A percentile compares a stretch with the other conserved stretches of the same genome.
Conservation (phyloP, 2,797 vertebrate species). For the Ficedula albicollis region DNA sequence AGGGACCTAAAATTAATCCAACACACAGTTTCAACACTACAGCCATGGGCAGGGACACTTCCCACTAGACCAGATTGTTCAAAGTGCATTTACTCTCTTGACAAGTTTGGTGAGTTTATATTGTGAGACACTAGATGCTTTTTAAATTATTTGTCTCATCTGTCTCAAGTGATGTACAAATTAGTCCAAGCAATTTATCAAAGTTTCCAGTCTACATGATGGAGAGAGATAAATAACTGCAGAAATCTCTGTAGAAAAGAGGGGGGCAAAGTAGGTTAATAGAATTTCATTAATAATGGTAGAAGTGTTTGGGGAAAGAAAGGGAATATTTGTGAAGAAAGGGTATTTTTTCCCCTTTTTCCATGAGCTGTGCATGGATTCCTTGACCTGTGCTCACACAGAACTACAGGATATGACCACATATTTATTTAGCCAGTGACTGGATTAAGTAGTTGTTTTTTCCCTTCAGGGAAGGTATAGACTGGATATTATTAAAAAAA, state of each 20-base stretch:
- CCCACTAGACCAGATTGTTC: not conserved
- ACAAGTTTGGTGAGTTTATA: not conserved
- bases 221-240: not conserved
- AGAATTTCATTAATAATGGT: not conserved
- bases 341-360: not conserved
- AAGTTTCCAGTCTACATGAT: not conserved
- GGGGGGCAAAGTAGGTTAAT: not conserved
- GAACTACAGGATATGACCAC: not conserved
- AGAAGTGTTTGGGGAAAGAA: not conserved
- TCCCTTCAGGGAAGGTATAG: not conserved
- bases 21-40: not conserved
- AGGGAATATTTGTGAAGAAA: not conserved
- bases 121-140: not conserved
- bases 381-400: not conserved
- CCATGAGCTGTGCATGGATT: not conserved
- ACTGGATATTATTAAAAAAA: not conserved
- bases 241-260: not conserved
- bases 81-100: not conserved
- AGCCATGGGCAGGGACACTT: not conserved
- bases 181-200: not conserved
- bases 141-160: not conserved
- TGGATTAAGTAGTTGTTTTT: not conserved
- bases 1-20: not conserved
- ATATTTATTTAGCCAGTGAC: not conserved
- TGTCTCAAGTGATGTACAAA: not conserved